Evolutionary conservation across 1,140 invertebrate species (phyloP).

Genomic region (Drosophila fuyamai): DNA sequence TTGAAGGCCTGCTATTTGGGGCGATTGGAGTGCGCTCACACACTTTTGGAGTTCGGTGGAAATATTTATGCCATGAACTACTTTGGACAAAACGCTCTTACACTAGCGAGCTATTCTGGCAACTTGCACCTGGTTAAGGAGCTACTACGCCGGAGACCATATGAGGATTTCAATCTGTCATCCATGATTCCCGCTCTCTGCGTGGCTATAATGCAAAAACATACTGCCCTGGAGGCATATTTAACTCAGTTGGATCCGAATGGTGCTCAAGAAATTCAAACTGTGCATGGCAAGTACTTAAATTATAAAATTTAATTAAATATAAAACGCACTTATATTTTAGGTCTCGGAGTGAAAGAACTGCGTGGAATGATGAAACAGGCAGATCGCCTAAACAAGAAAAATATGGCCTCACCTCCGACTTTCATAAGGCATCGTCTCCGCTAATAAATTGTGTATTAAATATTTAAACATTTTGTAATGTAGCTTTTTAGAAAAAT

Average conservation of each 20-base stretch:
- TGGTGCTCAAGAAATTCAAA: slow-evolving; percentile 45
- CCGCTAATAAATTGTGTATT: neutral
- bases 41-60: slow-evolving; percentile 56
- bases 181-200: slow-evolving; percentile 75
- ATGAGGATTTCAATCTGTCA: slow-evolving; percentile 76
- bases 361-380: slow-evolving; percentile 37
- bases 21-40: slow-evolving; percentile 49
- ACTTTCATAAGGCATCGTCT: slow-evolving; percentile 15
- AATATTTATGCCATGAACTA: slow-evolving; percentile 73
- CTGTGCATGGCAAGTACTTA: slow-evolving; percentile 65
- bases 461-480: neutral
- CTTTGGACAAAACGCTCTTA: slow-evolving; percentile 79
- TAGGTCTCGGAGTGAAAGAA: slow-evolving; percentile 57
- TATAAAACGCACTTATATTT: neutral
- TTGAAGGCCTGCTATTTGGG: slow-evolving; percentile 78
- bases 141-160: slow-evolving; percentile 58
- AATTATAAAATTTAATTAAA: too few species aligned
- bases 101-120: slow-evolving; percentile 66
- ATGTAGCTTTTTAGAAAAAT: neutral
- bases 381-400: neutral
- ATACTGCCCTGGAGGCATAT: slow-evolving; percentile 48
- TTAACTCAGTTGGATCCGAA: slow-evolving; percentile 51
- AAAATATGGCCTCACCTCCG: neutral
- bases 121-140: slow-evolving; percentile 58
- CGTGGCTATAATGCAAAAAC: slow-evolving; percentile 61